phyloP scores from a whole-genome alignment of 2,113 vertebrate species.

The Riparia riparia region DNA sequence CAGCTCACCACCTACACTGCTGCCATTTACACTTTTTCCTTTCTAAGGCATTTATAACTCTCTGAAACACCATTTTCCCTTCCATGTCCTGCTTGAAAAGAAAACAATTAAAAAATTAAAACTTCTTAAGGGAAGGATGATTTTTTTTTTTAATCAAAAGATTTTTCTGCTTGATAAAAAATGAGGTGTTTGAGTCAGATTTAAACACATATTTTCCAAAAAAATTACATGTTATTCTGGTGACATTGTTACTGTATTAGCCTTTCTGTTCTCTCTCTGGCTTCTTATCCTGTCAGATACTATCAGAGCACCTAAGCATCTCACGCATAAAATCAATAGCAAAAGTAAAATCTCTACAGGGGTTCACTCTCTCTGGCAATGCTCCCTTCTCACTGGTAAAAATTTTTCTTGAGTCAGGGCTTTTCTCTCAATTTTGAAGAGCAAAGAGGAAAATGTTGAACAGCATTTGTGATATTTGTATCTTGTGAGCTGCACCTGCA shows the following conservation, averaged over 20 bases:
- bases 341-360: conserved; percentile 60
- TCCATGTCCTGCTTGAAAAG: background rate
- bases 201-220: background rate
- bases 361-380: conserved; percentile 34
- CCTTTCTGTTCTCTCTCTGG: conserved; percentile 44
- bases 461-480: background rate
- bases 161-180: background rate
- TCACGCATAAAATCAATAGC: conserved; percentile 60
- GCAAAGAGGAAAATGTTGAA: background rate
- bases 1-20: background rate
- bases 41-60: background rate
- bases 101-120: background rate
- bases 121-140: background rate
- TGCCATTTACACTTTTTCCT: background rate
- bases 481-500: rapidly evolving
- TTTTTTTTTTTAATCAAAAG: background rate
- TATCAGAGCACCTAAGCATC: conserved; percentile 35
- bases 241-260: conserved; percentile 22
- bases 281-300: conserved; percentile 29
- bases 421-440: background rate
- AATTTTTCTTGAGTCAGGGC: conserved; percentile 15
- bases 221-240: background rate
- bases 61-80: background rate
- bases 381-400: conserved; percentile 1
- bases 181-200: background rate